Base-by-base conservation (phyloP, 2,113 vertebrate genomes). In the Paralichthys olivaceus region DNA sequence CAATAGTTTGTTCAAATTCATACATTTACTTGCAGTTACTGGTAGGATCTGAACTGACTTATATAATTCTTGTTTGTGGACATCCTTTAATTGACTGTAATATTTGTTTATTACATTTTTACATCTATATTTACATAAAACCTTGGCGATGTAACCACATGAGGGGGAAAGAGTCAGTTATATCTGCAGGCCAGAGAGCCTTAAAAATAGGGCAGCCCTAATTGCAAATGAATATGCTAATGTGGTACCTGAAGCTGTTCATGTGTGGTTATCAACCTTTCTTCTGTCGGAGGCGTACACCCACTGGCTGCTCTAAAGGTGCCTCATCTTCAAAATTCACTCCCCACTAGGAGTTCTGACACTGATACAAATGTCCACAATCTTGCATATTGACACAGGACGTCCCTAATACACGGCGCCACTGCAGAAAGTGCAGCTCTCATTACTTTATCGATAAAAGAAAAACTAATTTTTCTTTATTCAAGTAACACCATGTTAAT, bases 41-140 rank as follows among this genome's bases (percentile, higher is more conserved):
- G 29, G 14, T 34, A 56, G 25, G 17, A 25, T 69, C 34, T 55
- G 22, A 56, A 68, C 26, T 34, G n/a, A 34, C 7, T 28, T 19
- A 32, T 53, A 29, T 22, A 43, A 19, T 63, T 26, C 32, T 49
- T 58, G 14, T 56, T 28, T 61, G 26, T 25, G 47, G 19, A 55
- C 13, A 32, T 64, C 29, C 8, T 56, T 32, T 25, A 59, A 22
- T 63, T 20, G 17, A 45, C 45, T 59, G 5, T 20, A 23, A 55
- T 58, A 69, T 77, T 83, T 25, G 62, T 69, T 58, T 53, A 25
- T 53, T 53, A n/a, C 13, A 61, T 29, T 65, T 25, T 37, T 40
- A 22, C 26, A 57, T 66, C 13, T 32, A 63, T 22, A 77, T 80
- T 70, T 69, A 47, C 72, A 83, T 73, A 73, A 74, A 74, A 70